These are phyloP conservation scores for Hylaea fasciaria DNA, from an alignment of 2,888 invertebrate genomes.

Conservation along the genomic window DNA sequence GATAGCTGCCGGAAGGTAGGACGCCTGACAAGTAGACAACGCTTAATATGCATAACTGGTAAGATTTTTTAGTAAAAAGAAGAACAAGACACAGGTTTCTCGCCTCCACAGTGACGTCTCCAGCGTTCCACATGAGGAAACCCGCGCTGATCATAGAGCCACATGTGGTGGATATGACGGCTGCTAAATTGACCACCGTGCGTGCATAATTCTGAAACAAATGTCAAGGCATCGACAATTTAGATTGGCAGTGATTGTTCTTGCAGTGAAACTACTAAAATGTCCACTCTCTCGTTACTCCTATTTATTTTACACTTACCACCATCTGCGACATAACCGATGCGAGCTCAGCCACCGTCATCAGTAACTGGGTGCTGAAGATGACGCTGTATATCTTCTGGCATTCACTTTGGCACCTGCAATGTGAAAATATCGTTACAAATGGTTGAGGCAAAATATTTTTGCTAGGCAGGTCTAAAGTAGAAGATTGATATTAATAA, in stretches of 20 bases:
- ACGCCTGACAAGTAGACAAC: constrained; percentile 20
- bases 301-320: constrained; percentile 39
- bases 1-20: constrained; percentile 23
- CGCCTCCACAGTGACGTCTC: constrained; percentile 58
- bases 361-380: constrained; percentile 58
- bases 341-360: constrained; percentile 48
- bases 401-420: constrained; percentile 54
- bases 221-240: not conserved
- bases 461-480: no score
- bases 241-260: no score
- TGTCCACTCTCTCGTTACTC: no score
- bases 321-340: constrained; percentile 51
- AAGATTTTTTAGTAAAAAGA: not conserved
- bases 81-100: not conserved
- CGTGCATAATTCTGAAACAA: constrained; percentile 22
- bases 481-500: no score
- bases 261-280: no score
- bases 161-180: constrained; percentile 38
- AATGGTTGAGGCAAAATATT: not conserved
- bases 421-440: constrained; percentile 2
- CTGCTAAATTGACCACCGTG: constrained; percentile 29
- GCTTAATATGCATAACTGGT: not conserved
- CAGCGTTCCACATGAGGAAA: constrained; percentile 63
- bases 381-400: constrained; percentile 52
- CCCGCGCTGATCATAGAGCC: constrained; percentile 54